Base-by-base conservation (phyloP, 2,797 vertebrate species). In the Centropyge bicolor region DNA sequence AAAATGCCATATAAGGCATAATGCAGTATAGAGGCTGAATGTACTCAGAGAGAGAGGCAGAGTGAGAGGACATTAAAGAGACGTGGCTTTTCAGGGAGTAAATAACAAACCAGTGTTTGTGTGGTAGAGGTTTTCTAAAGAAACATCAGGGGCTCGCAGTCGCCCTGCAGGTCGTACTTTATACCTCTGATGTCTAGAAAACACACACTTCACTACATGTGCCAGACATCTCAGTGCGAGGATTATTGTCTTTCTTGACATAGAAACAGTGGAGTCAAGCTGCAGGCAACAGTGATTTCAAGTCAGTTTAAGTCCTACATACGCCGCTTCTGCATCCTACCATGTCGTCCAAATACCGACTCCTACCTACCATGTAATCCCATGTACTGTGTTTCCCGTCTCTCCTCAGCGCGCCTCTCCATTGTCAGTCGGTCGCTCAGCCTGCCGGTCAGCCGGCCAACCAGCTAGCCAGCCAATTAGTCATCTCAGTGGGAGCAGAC, bases 1-100 rank as follows among this genome's bases (percentile, higher is more conserved):
- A 93, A 93, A 93, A 89, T 72, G 61, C 83, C 85, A 81, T 83
- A 87, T 86, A 89, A 77, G 84, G 86, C 70, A 70, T 57, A 82
- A 81, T 82, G 86, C 88, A 80, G 82, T 77, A 84, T 81, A 72
- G 76, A 89, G 76, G 54, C 76, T 82, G 61, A 78, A 78, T 67
- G 64, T 81, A 78, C 62, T 74, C 56, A 80, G 12, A 71, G 70
- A 61, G 27, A 60, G 65, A 74, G 51, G 36, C 54, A 67, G 22
- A 62, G 36, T n/a, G 40, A 43, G 63, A 68, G 40, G 76, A 82
- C 69, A 52, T 78, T 67, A 72, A 51, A 60, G 72, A 76, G 56
- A 71, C 7, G 11, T 49, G 41, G 46, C 48, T 79, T 82, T 52
- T 60, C n/a, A 41, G n/a, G 52, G 49, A 63, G 61, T 72, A 68